phyloP scores from a whole-genome alignment of 2,113 vertebrate species.

The Riparia riparia region DNA sequence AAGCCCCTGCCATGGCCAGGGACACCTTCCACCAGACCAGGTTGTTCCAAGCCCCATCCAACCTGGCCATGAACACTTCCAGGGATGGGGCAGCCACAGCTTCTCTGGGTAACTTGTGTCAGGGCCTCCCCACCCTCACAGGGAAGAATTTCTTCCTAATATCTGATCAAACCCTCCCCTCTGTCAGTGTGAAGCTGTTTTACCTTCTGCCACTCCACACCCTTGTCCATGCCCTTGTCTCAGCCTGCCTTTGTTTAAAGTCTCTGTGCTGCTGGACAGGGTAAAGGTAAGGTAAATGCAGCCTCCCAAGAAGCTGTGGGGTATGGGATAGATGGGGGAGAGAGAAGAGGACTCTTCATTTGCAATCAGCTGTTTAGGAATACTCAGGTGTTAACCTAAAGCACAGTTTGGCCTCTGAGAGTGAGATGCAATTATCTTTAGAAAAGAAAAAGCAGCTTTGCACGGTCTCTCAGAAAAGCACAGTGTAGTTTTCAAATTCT shows the following conservation, averaged over 20 bases:
- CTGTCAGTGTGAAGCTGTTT: not conserved
- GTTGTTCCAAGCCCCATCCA: not conserved
- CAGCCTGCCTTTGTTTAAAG: not conserved
- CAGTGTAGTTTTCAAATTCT: not conserved
- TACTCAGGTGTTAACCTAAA: not conserved
- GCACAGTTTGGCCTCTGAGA: not conserved
- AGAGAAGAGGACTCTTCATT: not conserved
- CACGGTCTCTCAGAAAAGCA: not conserved
- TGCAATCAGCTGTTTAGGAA: not conserved
- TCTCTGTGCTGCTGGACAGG: not conserved
- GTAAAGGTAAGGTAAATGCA: not conserved
- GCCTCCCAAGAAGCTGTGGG: not conserved
- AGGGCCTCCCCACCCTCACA: rapidly evolving
- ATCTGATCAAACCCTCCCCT: not conserved
- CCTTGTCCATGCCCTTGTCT: not conserved
- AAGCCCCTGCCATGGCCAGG: not conserved
- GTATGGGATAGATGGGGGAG: rapidly evolving
- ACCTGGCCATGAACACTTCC: no score
- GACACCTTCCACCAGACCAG: not conserved
- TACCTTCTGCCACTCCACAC: not conserved
- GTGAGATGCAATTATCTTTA: not conserved
- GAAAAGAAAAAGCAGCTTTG: not conserved
- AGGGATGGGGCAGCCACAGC: not conserved
- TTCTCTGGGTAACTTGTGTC: not conserved
- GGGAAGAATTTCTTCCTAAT: not conserved